Evolutionary conservation across 2,113 vertebrate species (phyloP).

Genomic region (Ceyx melanurus): DNA sequence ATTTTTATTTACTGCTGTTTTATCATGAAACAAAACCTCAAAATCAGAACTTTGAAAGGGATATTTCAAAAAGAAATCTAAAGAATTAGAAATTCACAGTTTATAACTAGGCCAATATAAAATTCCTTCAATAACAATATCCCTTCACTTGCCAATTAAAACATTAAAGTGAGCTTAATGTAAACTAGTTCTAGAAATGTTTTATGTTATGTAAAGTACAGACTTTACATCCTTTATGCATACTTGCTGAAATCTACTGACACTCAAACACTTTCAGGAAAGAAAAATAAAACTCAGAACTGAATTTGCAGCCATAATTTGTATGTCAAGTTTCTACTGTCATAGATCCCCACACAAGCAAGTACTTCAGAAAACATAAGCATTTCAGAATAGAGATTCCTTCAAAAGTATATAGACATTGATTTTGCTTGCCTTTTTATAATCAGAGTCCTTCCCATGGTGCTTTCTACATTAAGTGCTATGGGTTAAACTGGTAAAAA

Average conservation of each 20-base stretch:
- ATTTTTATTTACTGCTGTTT: neutral
- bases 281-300: constrained; percentile 33
- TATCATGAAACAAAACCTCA: constrained; percentile 28
- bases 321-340: constrained; percentile 62
- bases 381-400: constrained; percentile 39
- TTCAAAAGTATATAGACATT: neutral
- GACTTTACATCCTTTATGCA: constrained; percentile 57
- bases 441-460: constrained; percentile 38
- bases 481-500: constrained; percentile 44
- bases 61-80: too few relatives aligned
- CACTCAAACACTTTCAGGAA: constrained; percentile 13
- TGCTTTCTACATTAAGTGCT: constrained; percentile 67
- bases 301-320: constrained; percentile 54
- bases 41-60: neutral
- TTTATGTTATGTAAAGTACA: constrained; percentile 63
- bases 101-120: too few relatives aligned
- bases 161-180: constrained; percentile 37
- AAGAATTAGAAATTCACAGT: too few relatives aligned
- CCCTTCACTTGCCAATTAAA: neutral
- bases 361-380: constrained; percentile 45
- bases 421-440: constrained; percentile 30
- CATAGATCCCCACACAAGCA: constrained; percentile 44
- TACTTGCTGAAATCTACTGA: constrained; percentile 65
- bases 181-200: constrained; percentile 68
- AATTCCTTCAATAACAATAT: constrained; percentile 65